Evolutionary conservation across 2,888 invertebrate species (phyloP), one percentile per base, ranked within the genome.

Genomic region (Noctua pronuba): DNA sequence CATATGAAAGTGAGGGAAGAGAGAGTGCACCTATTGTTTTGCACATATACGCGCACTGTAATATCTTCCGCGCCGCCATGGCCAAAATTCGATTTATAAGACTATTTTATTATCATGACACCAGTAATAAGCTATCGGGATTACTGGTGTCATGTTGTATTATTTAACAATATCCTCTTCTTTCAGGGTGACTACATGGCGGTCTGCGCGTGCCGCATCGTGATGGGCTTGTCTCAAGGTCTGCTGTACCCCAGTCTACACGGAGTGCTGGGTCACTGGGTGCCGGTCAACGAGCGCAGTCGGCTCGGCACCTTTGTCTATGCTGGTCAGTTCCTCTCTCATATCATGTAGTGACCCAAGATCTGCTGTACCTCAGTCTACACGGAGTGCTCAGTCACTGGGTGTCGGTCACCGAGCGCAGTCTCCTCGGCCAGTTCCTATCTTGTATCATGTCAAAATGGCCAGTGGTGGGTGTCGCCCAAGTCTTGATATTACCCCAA

Each of bases 371-470:
- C 86, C 98, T 98, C 0, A 97, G 97, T 69, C 94, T 97, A 0
- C 98, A 98, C 85, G 97, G 97, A 0, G 93, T 98, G 0, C 91
- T 98, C n/a, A 97, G 98, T 0, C 97, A 97, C 89, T 98, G 98
- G 98, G 96, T 97, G 0, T 98, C 98, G 0, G 95, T 97, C 0
- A 93, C 96, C 1, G 98, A 98, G 90, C 96, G 98, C 74, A 97
- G 98, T 31, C 95, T 98, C 44, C 94, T 98, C 80, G 97, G 97
- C 76, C 52, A 52, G n/a, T n/a, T n/a, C 11, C 11, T 52, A 52
- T 52, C 52, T 52, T 52, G 7, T 21, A 7, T 24, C 24, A 52
- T 24, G 24, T 52, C 24, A 24, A 52, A 52, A 10, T 52, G 24
- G 52, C 52, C 24, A 24, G 52, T 52, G 24, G 24, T 3, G 52